phyloP scores from a whole-genome alignment of 2,113 vertebrate species.

The Daphoenositta chrysoptera region DNA sequence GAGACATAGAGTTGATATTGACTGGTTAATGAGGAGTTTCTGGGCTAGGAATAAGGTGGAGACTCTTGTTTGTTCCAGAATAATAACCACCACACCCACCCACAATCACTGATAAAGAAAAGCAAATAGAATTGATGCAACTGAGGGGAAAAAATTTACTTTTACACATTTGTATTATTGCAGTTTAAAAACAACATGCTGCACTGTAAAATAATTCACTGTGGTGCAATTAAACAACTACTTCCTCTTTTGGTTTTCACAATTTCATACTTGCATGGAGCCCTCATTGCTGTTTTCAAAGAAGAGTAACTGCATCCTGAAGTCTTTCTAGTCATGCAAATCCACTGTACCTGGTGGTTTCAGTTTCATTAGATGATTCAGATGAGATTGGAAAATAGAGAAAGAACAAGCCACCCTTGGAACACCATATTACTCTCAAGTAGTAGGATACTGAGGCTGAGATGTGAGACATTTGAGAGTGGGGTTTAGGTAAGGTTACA shows the following conservation, averaged over 20 bases:
- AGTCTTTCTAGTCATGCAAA: constrained; percentile 47
- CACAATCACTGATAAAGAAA: neutral
- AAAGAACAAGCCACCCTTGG: neutral
- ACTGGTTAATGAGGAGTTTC: neutral
- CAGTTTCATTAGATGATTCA: constrained; percentile 36
- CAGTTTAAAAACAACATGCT: neutral
- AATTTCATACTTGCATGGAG: neutral
- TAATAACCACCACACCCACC: neutral
- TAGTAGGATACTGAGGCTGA: neutral
- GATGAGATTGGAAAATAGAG: constrained; percentile 1
- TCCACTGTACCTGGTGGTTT: constrained; percentile 18
- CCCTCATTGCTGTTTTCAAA: neutral
- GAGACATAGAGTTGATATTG: neutral
- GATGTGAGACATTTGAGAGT: neutral
- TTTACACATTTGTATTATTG: neutral
- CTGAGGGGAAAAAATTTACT: neutral
- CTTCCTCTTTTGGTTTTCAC: neutral
- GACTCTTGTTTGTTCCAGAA: neutral
- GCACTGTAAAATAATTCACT: constrained; percentile 7
- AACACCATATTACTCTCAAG: neutral
- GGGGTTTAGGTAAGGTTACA: neutral
- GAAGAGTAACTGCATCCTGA: constrained; percentile 25
- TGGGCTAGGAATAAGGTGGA: neutral
- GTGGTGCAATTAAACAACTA: neutral
- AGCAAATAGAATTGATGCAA: neutral